These are phyloP conservation scores for Apeira syringaria DNA, from an alignment of 2,888 invertebrate species.

Conservation along the genomic window DNA sequence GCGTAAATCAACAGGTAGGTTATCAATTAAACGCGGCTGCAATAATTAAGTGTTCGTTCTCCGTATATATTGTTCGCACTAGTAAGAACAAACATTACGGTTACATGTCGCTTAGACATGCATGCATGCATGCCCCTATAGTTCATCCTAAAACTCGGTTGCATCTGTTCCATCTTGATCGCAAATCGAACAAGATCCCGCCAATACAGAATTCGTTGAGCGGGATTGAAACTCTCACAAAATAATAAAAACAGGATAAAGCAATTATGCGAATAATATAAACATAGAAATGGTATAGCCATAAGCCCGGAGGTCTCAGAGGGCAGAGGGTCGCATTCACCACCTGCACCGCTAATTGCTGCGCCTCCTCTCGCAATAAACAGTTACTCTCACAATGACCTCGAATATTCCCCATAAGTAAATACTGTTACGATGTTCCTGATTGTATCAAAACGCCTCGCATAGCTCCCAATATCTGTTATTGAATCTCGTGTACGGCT, in stretches of 20 bases:
- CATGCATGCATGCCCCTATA: too few relatives aligned
- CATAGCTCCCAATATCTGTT: conserved; percentile 35
- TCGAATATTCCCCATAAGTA: conserved; percentile 49
- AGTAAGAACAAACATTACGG: too few relatives aligned
- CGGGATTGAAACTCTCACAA: conserved; percentile 34
- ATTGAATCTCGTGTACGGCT: conserved; percentile 32
- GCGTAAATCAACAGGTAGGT: too few relatives aligned
- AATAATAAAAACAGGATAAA: conserved; percentile 43
- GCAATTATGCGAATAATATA: conserved; percentile 56
- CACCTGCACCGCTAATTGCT: conserved; percentile 78
- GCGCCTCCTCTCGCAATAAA: conserved; percentile 68
- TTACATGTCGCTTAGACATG: too few relatives aligned
- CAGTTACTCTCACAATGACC: conserved; percentile 67
- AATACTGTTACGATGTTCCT: conserved; percentile 47
- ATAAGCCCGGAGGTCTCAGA: conserved; percentile 39
- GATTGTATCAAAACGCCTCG: conserved; percentile 39
- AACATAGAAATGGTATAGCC: conserved; percentile 53
- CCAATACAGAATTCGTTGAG: conserved; percentile 28
- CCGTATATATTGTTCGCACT: too few relatives aligned
- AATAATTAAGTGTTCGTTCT: too few relatives aligned
- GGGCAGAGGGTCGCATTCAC: conserved; percentile 74
- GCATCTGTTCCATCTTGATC: too few relatives aligned
- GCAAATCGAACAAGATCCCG: too few relatives aligned
- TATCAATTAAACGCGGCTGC: too few relatives aligned
- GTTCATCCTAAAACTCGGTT: too few relatives aligned